phyloP scores from a whole-genome alignment of 2,888 invertebrate genomes.

The Tinea semifulvella region DNA sequence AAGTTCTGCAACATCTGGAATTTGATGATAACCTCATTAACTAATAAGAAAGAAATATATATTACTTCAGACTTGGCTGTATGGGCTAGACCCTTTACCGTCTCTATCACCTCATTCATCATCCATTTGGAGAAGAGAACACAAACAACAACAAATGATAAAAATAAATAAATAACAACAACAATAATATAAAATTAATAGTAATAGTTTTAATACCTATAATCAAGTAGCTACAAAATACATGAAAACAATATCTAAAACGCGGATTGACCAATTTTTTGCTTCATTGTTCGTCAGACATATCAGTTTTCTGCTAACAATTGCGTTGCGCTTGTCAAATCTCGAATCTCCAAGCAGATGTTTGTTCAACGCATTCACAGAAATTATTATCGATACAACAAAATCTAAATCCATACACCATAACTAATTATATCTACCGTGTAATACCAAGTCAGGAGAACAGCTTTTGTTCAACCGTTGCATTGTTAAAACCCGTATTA shows the following conservation, averaged over 20 bases:
- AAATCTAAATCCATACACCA: conserved; percentile 66
- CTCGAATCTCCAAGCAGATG: conserved; percentile 55
- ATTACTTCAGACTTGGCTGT: too few relatives aligned
- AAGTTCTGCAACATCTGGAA: too few relatives aligned
- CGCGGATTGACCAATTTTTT: conserved; percentile 25
- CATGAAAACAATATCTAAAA: conserved; percentile 4
- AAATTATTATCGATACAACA: conserved; percentile 51
- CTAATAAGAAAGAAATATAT: too few relatives aligned
- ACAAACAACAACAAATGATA: too few relatives aligned
- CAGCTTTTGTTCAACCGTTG: conserved; percentile 41
- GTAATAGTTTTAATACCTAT: neutral
- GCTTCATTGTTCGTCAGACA: conserved; percentile 44
- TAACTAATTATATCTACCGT: conserved; percentile 65
- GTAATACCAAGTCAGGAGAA: conserved; percentile 47
- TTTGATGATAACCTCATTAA: too few relatives aligned
- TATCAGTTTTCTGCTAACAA: conserved; percentile 52
- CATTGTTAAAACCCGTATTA: conserved; percentile 55
- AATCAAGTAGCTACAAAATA: neutral
- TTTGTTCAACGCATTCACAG: conserved; percentile 54
- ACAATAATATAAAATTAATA: neutral
- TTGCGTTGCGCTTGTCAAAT: conserved; percentile 55
- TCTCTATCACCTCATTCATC: too few relatives aligned
- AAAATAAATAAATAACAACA: too few relatives aligned
- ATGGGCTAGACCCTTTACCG: too few relatives aligned
- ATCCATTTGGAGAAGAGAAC: too few relatives aligned